Base-by-base conservation (phyloP, 64 coral and sea anemone genomes). In the Catalaphyllia jardinei region DNA sequence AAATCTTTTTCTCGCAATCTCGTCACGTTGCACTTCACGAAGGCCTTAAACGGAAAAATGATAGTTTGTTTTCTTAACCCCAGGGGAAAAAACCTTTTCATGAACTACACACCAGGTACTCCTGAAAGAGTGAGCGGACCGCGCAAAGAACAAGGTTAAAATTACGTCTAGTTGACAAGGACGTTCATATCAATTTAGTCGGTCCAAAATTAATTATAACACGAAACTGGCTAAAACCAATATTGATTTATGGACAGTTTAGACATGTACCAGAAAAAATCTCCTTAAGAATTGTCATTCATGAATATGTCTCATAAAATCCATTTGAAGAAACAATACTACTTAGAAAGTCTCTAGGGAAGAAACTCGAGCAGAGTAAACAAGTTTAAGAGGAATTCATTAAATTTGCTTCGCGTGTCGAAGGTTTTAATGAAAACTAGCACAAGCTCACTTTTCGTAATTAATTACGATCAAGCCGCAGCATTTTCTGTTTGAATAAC, bases 371-470 rank as follows among this genome's bases (percentile, higher is more conserved):
- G 2, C 19, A 11, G 39, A 77, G 42, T 7, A 46, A 77, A 46
- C 74, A 49, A 77, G 49, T 46, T 77, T 50, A 77, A 7, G 5
- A 77, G 39, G 35, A 73, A 77, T 77, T 77, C 35, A 77, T 49
- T 77, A 77, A 77, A 24, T 50, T 77, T 77, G 49, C 35, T 46
- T 9, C 7, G 22, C 74, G 9, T 24, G 22, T 50, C 5, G 49
- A 17, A 77, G 20, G 52, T 77, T 77, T 17, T 50, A 22, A 69
- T 69, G 22, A 69, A 69, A 69, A 69, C 65, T 69, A 11, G n/a
- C 65, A 69, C 27, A 57, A 69, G n/a, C 20, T 29, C 22, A 69
- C 5, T 69, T 22, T 69, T 27, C 0, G 22, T 69, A 69, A 69
- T 69, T 69, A 25, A 69, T 69, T 69, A 69, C 65, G 65, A 69